Percentiles rank a stretch among this genome's conserved stretches.
These are phyloP conservation scores for Zaprionus nigranus DNA, from an alignment of 1,140 invertebrate genomes.

Conservation along the genomic window DNA sequence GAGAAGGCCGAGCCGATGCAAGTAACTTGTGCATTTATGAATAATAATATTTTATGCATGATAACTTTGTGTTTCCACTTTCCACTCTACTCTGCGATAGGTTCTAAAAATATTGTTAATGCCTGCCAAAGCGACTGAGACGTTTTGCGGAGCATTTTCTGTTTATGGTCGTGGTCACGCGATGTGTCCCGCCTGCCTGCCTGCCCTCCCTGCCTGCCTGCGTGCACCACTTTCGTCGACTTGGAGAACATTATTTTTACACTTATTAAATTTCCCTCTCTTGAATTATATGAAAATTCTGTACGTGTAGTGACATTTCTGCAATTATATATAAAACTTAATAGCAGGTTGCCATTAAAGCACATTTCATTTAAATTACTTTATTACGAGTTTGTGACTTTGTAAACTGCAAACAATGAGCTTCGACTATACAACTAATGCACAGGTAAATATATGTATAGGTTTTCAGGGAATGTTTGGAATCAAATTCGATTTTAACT, in stretches of 20 bases:
- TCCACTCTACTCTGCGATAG: slow-evolving; percentile 34
- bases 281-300: slow-evolving; percentile 11
- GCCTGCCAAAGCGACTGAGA: slow-evolving; percentile 72
- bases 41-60: slow-evolving; percentile 76
- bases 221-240: slow-evolving; percentile 42
- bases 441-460: not conserved
- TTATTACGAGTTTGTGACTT: not conserved
- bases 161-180: slow-evolving; percentile 76
- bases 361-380: not conserved
- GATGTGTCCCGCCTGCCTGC: slow-evolving; percentile 43
- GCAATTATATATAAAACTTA: not conserved
- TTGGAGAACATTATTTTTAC: slow-evolving; percentile 29
- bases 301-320: slow-evolving; percentile 21
- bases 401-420: not conserved
- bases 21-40: slow-evolving; percentile 72
- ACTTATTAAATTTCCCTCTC: slow-evolving; percentile 27
- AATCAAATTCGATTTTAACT: not conserved
- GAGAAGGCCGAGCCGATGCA: slow-evolving; percentile 51
- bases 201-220: slow-evolving; percentile 28
- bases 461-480: not conserved
- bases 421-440: not conserved
- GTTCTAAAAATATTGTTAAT: slow-evolving; percentile 61
- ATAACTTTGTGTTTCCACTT: slow-evolving; percentile 64
- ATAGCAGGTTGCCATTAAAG: not conserved
- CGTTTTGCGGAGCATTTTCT: slow-evolving; percentile 80